Base-by-base conservation (phyloP, 2,888 invertebrate species). In the Keiferia lycopersicella region DNA sequence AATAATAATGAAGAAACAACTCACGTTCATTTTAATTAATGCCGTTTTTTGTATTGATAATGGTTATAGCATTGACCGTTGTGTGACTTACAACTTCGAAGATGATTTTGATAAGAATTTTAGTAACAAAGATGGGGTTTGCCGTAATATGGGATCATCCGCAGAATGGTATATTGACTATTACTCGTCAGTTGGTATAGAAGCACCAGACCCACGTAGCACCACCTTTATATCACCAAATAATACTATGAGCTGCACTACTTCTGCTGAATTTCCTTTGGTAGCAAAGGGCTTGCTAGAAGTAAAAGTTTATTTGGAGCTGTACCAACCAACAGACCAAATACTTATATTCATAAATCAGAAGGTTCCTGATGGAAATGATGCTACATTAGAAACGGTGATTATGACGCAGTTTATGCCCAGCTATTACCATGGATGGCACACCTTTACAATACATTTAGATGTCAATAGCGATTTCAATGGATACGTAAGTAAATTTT, bases 61-160 rank as follows among this genome's bases (percentile, higher is more conserved):
- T 22, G 34, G 14, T 6, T 22, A 56, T 34, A 53, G 0, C 16
- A 41, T 30, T 30, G 69, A 76, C 60, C 68, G 74, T 4, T 81
- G 82, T 64, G 66, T 79, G 10, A 74, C 77, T 1, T 80, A 74
- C 58, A 72, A 79, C 56, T 81, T 81, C 38, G 81, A 77, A 64
- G 64, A 66, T 8, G 71, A 76, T 45, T 79, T 74, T 18, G 74
- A 79, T 2, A 69, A 1, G 11, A 60, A 11, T 45, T 60, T 60
- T 8, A 34, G 10, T 20, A 51, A 20, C 20, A 57, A 66, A 10
- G 82, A 82, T 62, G 71, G 75, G 6, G 48, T 77, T 7, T 83
- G 83, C 65, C 64, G 69, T 8, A 48, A 30, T 14, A n/a, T 61
- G 61, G 48, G 12, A 10, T 26, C 22, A 48, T 72, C 73, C 59